Evolutionary conservation across 2,888 invertebrate genomes (phyloP).

Genomic region (Caenorhabditis sp.): DNA sequence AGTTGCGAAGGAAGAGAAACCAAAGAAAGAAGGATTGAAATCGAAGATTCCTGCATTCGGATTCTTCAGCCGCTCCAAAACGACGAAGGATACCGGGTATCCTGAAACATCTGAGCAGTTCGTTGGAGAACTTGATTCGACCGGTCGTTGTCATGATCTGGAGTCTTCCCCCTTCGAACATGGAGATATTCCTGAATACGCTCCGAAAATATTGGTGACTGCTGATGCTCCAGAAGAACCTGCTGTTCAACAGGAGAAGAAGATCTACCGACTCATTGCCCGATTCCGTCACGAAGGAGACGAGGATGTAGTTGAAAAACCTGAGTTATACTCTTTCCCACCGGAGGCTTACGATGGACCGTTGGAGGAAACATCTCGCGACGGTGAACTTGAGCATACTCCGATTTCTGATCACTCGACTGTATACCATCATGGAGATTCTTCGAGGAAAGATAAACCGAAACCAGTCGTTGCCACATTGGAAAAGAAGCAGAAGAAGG

Average conservation of each 20-base stretch:
- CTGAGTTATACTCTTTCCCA: conserved; percentile 33
- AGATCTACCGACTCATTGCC: conserved; percentile 35
- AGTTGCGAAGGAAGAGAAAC: too few species aligned
- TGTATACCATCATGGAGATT: conserved; percentile 26
- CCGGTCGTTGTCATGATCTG: conserved; percentile 30
- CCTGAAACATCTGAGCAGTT: conserved; percentile 40
- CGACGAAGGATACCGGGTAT: conserved; percentile 29
- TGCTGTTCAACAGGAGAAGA: conserved; percentile 8
- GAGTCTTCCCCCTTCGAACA: conserved; percentile 42
- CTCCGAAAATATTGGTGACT: conserved; percentile 21
- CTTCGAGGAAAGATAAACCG: conserved; percentile 3
- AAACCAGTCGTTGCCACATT: not conserved
- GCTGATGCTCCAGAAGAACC: conserved; percentile 5
- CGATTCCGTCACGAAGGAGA: conserved; percentile 67
- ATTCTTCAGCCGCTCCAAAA: conserved; percentile 47
- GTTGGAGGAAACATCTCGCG: conserved; percentile 41
- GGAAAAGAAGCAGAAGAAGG: conserved; percentile 32
- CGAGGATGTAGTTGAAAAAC: conserved; percentile 63
- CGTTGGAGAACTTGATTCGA: conserved; percentile 47
- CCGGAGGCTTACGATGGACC: conserved; percentile 34
- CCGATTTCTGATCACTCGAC: conserved; percentile 45
- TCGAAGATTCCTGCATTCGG: not conserved
- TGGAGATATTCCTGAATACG: conserved; percentile 33
- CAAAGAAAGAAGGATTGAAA: too few species aligned
- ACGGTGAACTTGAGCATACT: conserved; percentile 31